A percentile compares a stretch with the other conserved stretches of the same genome.
Conservation (phyloP, 2,797 vertebrate genomes). For the Urosaurus nigricauda region DNA sequence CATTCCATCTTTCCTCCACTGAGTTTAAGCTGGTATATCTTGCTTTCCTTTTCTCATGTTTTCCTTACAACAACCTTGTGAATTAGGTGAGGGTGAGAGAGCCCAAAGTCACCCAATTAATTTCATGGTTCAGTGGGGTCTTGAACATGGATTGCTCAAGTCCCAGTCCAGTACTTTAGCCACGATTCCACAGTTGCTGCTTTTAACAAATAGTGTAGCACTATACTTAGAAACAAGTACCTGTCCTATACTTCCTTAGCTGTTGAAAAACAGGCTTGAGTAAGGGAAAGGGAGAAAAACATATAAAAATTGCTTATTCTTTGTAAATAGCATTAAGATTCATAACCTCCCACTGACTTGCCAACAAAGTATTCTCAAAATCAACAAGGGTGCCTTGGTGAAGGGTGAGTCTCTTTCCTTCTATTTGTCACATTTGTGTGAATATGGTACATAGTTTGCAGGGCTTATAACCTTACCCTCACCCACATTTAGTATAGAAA, state of each 20-base stretch:
- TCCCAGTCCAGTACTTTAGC: not conserved
- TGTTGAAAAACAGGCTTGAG: not conserved
- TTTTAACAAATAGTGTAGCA: not conserved
- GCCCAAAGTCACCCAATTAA: not conserved
- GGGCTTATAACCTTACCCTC: not conserved
- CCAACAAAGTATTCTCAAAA: constrained; percentile 9
- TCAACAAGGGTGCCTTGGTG: not conserved
- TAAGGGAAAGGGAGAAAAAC: not conserved
- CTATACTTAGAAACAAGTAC: not conserved
- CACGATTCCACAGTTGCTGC: not conserved
- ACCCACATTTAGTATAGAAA: not conserved
- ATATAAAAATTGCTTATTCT: not conserved
- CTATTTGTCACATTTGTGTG: not conserved
- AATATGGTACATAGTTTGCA: not conserved
- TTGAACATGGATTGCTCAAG: not conserved
- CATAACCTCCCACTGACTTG: constrained; percentile 1
- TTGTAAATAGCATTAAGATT: not conserved
- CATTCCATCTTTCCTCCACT: no score
- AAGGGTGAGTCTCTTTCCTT: not conserved
- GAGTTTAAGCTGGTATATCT: no score
- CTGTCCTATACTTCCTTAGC: not conserved
- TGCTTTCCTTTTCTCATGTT: not conserved
- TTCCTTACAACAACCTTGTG: not conserved
- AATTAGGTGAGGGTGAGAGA: not conserved
- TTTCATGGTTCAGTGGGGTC: not conserved